These are phyloP conservation scores for Drosophila fungiperda DNA, from an alignment of 2,888 invertebrate genomes.

Conservation along the genomic window DNA sequence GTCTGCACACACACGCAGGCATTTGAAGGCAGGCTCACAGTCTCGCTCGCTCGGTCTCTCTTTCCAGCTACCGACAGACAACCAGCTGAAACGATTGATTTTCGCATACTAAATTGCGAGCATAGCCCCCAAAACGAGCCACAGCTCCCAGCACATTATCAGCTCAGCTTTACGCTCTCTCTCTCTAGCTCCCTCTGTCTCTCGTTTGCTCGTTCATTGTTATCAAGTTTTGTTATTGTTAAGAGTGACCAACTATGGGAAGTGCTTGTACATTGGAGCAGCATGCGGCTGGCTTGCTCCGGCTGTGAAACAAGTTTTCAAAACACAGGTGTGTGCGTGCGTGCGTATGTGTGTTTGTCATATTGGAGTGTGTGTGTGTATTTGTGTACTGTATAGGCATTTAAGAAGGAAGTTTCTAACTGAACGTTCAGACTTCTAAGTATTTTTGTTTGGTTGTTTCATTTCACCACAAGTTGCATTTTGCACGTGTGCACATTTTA, in stretches of 20 bases:
- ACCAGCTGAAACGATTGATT: conserved; percentile 77
- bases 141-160: conserved; percentile 62
- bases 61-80: conserved; percentile 49
- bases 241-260: conserved; percentile 67
- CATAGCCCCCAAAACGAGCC: conserved; percentile 33
- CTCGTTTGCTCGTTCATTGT: conserved; percentile 51
- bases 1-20: conserved; percentile 40
- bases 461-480: conserved; percentile 58
- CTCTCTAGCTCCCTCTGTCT: conserved; percentile 17
- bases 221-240: conserved; percentile 63
- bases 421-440: background rate
- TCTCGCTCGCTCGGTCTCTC: conserved; percentile 22
- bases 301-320: conserved; percentile 66
- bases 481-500: conserved; percentile 58
- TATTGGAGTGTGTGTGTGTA: background rate
- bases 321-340: conserved; percentile 46
- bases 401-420: conserved; percentile 62
- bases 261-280: conserved; percentile 40
- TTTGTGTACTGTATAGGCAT: conserved; percentile 3
- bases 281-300: conserved; percentile 45
- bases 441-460: conserved; percentile 20
- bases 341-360: background rate
- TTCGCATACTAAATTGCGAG: conserved; percentile 77
- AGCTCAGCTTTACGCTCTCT: conserved; percentile 55
- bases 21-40: conserved; percentile 65